A percentile compares a stretch with the other conserved stretches of the same genome.
These are phyloP conservation scores for Sarcophaga bullata DNA, from an alignment of 1,140 invertebrate genomes.

Conservation along the genomic window DNA sequence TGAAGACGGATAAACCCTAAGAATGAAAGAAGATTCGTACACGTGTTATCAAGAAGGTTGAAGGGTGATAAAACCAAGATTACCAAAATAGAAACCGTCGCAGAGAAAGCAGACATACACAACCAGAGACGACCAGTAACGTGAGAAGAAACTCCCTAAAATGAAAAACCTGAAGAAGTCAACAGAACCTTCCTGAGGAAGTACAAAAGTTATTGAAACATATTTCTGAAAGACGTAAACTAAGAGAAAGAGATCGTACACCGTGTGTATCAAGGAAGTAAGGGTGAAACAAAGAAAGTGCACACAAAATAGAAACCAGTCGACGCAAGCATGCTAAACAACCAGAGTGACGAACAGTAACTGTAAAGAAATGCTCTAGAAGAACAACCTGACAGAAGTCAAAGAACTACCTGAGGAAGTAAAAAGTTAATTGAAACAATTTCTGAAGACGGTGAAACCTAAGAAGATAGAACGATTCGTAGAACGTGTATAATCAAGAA, in stretches of 20 bases:
- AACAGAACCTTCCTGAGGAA: constrained; percentile 41
- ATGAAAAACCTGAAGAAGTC: constrained; percentile 7
- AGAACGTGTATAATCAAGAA: not conserved
- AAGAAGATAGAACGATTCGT: not conserved
- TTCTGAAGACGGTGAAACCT: not conserved
- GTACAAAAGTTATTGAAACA: constrained; percentile 46
- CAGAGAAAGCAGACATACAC: not conserved
- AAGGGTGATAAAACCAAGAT: constrained; percentile 38
- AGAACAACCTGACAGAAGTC: not conserved
- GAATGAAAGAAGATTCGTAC: constrained; percentile 54
- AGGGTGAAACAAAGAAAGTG: no score
- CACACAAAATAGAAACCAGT: not conserved
- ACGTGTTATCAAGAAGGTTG: not conserved
- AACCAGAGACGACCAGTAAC: not conserved
- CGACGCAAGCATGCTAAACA: not conserved
- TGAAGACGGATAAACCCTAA: constrained; percentile 1
- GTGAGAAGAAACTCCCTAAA: constrained; percentile 47
- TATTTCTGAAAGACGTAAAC: constrained; percentile 46
- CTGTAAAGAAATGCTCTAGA: not conserved
- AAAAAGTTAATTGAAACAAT: not conserved
- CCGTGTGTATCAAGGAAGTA: constrained; percentile 25
- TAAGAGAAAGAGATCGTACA: constrained; percentile 49
- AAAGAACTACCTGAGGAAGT: constrained; percentile 2
- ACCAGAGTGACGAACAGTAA: not conserved
- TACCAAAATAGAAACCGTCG: not conserved